A percentile compares a stretch with the other conserved stretches of the same genome.
phyloP scores from a whole-genome alignment of 2,113 vertebrate genomes.

The Neodon shergylaensis region DNA sequence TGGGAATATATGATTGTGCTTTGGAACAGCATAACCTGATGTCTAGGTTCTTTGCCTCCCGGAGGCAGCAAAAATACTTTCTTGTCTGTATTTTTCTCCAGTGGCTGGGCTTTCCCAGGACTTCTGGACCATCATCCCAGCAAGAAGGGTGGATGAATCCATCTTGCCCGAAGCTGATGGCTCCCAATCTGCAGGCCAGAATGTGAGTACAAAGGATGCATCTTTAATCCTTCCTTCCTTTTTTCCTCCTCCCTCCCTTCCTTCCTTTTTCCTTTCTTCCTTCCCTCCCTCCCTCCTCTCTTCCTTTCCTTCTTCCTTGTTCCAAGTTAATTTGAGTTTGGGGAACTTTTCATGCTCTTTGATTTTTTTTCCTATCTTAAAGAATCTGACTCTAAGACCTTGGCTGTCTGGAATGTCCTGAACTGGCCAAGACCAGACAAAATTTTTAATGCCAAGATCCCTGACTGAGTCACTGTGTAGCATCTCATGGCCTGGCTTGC shows the following conservation, averaged over 20 bases:
- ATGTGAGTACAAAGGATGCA: constrained; percentile 73
- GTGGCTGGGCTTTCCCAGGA: constrained; percentile 80
- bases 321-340: neutral
- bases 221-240: neutral
- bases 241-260: neutral
- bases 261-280: neutral
- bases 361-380: neutral
- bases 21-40: neutral
- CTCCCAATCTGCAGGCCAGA: constrained; percentile 86
- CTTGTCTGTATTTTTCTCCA: neutral
- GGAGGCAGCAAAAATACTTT: neutral
- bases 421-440: constrained; percentile 4
- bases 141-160: constrained; percentile 89
- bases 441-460: neutral
- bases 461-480: neutral
- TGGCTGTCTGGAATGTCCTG: neutral
- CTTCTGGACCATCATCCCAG: constrained; percentile 61
- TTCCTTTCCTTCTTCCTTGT: neutral
- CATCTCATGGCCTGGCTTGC: neutral
- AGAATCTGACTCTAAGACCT: constrained; percentile 48
- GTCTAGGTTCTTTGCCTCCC: neutral
- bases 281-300: neutral
- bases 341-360: neutral
- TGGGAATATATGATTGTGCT: neutral
- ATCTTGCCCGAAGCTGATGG: constrained; percentile 86